Evolutionary conservation across 2,797 vertebrate species (phyloP).

Genomic region (Cephalopachus bancanus): DNA sequence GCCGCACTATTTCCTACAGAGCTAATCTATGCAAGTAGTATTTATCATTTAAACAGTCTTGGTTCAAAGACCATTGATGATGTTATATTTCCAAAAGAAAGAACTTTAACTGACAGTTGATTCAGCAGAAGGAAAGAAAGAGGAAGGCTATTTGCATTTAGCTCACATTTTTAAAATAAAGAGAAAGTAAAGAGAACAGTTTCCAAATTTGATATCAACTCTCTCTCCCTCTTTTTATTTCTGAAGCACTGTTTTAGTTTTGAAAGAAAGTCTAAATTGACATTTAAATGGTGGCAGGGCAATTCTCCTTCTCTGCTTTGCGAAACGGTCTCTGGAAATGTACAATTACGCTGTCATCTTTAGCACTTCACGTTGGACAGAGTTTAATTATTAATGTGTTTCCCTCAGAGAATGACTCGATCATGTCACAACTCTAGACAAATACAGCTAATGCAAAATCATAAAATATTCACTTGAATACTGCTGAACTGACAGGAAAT

Average conservation of each 20-base stretch:
- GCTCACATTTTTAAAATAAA: conserved; percentile 84
- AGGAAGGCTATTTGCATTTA: conserved; percentile 82
- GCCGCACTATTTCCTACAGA: conserved; percentile 66
- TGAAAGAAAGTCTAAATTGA: conserved; percentile 89
- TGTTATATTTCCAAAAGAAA: conserved; percentile 83
- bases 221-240: conserved; percentile 67
- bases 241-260: conserved; percentile 86
- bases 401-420: conserved; percentile 95
- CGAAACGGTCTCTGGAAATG: conserved; percentile 90
- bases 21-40: conserved; percentile 84
- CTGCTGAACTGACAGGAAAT: conserved; percentile 94
- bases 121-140: conserved; percentile 72
- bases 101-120: conserved; percentile 80
- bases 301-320: conserved; percentile 90
- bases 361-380: conserved; percentile 94
- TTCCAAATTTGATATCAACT: conserved; percentile 84
- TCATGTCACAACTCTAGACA: conserved; percentile 97
- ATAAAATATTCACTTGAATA: conserved; percentile 97
- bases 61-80: conserved; percentile 79
- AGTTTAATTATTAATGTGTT: conserved; percentile 98
- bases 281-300: conserved; percentile 91
- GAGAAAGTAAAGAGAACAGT: conserved; percentile 72
- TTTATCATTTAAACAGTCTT: conserved; percentile 86
- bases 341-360: conserved; percentile 94
- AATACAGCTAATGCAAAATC: conserved; percentile 97